Conservation (phyloP, 2,113 vertebrate genomes). For the Elachura formosa region DNA sequence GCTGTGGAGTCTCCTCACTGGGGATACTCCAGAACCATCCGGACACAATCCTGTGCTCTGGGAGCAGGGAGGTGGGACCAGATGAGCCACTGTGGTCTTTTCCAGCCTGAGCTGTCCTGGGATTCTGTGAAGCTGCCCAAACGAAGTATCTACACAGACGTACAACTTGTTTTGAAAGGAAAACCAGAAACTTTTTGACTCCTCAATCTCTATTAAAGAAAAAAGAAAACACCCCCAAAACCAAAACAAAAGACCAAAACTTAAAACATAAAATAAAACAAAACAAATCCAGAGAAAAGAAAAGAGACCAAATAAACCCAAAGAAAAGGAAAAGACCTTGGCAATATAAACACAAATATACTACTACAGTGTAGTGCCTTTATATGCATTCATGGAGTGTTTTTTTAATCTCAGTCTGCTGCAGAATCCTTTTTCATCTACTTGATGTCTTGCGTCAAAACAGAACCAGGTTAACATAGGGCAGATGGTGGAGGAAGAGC, state of each 20-base stretch:
- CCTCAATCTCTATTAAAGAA: no score
- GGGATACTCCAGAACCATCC: fast-evolving
- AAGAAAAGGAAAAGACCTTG: neutral
- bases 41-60: neutral
- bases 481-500: neutral
- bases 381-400: neutral
- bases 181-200: no score
- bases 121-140: no score
- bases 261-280: neutral
- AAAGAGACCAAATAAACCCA: neutral
- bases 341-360: neutral
- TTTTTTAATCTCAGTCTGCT: neutral
- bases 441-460: neutral
- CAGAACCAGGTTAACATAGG: neutral
- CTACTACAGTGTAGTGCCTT: neutral
- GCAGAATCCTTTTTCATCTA: neutral
- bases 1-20: neutral
- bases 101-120: no score
- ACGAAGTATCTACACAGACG: no score
- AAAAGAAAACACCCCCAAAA: no score
- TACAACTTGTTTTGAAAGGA: no score
- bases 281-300: neutral
- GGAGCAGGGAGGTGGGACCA: no score
- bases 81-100: no score
- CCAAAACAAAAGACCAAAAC: neutral